Percentiles rank a stretch among this genome's conserved stretches.
Evolutionary conservation across 2,113 vertebrate genomes (phyloP).

Genomic region (Paramormyrops kingsleyae): DNA sequence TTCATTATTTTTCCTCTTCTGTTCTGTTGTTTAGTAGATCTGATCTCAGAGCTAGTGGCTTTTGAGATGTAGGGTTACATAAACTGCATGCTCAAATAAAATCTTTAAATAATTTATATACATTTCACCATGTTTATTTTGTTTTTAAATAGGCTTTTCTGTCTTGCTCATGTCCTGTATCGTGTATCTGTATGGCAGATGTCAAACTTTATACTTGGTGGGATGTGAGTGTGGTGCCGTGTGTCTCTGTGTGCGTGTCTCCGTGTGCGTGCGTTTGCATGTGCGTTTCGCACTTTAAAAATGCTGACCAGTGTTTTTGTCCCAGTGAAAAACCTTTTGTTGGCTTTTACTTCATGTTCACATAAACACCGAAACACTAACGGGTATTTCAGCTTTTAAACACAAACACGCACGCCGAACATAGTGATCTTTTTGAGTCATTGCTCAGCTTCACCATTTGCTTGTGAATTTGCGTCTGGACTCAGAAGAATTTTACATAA

Average conservation of each 20-base stretch:
- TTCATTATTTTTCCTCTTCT: not conserved
- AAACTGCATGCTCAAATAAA: not conserved
- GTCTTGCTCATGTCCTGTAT: not conserved
- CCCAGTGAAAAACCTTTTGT: not conserved
- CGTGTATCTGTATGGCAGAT: not conserved
- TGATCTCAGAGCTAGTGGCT: not conserved
- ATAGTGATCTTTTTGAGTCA: not conserved
- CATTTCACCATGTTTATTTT: not conserved
- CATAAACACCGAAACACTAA: not conserved
- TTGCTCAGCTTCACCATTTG: not conserved
- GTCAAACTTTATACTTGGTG: not conserved
- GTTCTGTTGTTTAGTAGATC: not conserved
- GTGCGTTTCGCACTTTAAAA: not conserved
- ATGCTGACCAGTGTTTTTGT: not conserved
- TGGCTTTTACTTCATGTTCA: not conserved
- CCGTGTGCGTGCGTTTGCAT: not conserved
- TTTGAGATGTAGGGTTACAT: not conserved
- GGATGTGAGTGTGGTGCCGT: not conserved
- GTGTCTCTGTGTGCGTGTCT: not conserved
- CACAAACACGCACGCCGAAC: not conserved
- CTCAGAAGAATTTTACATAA: not conserved
- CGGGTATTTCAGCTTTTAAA: not conserved
- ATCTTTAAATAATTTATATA: not conserved
- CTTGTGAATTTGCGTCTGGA: not conserved
- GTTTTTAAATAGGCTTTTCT: not conserved